phyloP scores from a whole-genome alignment of 2,888 invertebrate species.

The Acronicta alni region DNA sequence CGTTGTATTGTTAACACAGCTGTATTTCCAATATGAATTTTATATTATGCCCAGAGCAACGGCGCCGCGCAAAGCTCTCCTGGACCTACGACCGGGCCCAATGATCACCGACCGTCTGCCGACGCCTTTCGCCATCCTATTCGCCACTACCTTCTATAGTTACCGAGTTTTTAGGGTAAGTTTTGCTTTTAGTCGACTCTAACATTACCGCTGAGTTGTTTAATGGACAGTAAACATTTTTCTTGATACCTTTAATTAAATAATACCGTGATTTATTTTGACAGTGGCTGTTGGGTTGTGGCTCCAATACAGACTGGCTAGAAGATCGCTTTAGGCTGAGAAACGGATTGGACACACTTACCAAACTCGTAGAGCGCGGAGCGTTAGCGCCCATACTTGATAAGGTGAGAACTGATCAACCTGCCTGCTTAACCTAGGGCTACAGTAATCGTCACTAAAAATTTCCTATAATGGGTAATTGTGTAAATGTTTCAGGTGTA shows the following conservation, averaged over 20 bases:
- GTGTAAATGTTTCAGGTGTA: constrained; percentile 78
- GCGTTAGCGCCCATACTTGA: constrained; percentile 77
- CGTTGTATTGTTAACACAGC: no score
- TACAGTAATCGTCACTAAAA: not conserved
- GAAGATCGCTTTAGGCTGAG: constrained; percentile 67
- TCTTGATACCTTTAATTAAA: not conserved
- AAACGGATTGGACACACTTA: constrained; percentile 70
- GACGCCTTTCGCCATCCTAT: constrained; percentile 69
- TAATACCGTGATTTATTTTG: not conserved
- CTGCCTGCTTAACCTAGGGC: not conserved
- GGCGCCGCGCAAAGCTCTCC: constrained; percentile 66
- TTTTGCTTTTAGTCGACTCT: constrained; percentile 6
- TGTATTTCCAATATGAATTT: not conserved
- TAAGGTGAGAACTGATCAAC: constrained; percentile 68
- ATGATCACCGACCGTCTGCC: constrained; percentile 78
- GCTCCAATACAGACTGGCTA: constrained; percentile 80
- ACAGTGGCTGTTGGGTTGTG: constrained; percentile 77
- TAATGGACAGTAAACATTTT: not conserved
- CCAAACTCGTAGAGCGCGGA: constrained; percentile 75
- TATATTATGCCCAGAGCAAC: constrained; percentile 70
- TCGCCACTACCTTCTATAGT: constrained; percentile 74
- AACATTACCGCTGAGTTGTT: no score
- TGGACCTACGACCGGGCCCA: constrained; percentile 73
- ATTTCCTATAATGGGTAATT: no score
- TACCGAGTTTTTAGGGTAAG: constrained; percentile 74